Evolutionary conservation across 2,888 invertebrate species (phyloP).

Genomic region (Caenorhabditis uteleia): DNA sequence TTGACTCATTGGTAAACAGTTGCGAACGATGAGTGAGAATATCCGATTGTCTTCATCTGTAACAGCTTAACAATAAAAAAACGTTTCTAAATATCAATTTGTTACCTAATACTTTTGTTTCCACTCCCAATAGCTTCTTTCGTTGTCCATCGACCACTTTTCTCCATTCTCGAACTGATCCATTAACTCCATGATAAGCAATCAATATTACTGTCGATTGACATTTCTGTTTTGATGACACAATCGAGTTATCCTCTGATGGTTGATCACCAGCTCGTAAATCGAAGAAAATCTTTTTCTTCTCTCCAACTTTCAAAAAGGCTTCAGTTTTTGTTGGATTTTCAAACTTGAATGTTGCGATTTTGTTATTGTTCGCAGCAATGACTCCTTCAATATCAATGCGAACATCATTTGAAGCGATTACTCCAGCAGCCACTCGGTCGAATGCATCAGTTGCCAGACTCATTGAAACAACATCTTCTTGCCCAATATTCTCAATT

Average conservation of each 20-base stretch:
- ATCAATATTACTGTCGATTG: slow-evolving; percentile 41
- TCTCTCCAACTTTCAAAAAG: slow-evolving; percentile 21
- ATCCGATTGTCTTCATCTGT: slow-evolving; percentile 33
- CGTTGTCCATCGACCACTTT: slow-evolving; percentile 32
- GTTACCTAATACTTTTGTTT: slow-evolving; percentile 25
- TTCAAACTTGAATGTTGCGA: slow-evolving; percentile 10
- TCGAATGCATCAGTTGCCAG: slow-evolving; percentile 52
- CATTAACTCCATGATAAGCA: slow-evolving; percentile 44
- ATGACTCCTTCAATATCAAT: slow-evolving; percentile 1
- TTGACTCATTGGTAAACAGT: slow-evolving; percentile 36
- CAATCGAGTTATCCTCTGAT: slow-evolving; percentile 1
- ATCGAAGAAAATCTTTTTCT: slow-evolving; percentile 33
- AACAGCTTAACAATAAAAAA: slow-evolving; percentile 1
- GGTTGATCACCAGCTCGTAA: slow-evolving; percentile 32
- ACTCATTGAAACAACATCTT: slow-evolving; percentile 36
- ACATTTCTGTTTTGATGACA: not conserved
- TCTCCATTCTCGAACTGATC: slow-evolving; percentile 50
- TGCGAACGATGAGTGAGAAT: slow-evolving; percentile 39
- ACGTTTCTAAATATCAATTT: not conserved
- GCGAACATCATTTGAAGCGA: slow-evolving; percentile 1
- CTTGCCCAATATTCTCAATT: slow-evolving; percentile 50
- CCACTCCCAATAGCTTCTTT: slow-evolving; percentile 20
- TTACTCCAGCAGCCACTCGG: slow-evolving; percentile 23
- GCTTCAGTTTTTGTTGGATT: not conserved
- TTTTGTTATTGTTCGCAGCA: slow-evolving; percentile 19